phyloP scores from a whole-genome alignment of 2,888 invertebrate genomes.

The Eumacrocentrus americanus region DNA sequence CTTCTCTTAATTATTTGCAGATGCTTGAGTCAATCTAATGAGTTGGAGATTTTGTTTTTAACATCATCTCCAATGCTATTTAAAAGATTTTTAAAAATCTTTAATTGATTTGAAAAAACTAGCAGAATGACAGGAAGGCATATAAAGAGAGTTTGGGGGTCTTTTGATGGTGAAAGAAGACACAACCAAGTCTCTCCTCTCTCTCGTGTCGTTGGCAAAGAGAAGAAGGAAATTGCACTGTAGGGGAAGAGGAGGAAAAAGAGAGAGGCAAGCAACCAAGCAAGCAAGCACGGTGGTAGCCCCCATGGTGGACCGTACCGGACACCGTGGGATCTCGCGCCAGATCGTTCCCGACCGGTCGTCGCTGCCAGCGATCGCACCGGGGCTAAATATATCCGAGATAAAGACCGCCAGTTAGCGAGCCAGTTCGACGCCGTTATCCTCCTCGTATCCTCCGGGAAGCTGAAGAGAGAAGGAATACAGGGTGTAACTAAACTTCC shows the following conservation, averaged over 20 bases:
- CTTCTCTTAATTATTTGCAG: neutral
- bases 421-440: constrained; percentile 39
- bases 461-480: constrained; percentile 12
- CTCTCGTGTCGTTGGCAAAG: neutral
- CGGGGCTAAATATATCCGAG: constrained; percentile 42
- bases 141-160: too few species aligned
- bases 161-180: neutral
- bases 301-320: constrained; percentile 38
- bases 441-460: constrained; percentile 35
- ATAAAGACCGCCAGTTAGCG: constrained; percentile 42
- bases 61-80: too few species aligned
- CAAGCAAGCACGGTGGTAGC: constrained; percentile 31
- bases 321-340: constrained; percentile 41
- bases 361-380: constrained; percentile 38
- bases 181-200: neutral
- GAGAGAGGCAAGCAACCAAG: constrained; percentile 16
- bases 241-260: constrained; percentile 2
- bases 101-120: too few species aligned
- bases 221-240: neutral
- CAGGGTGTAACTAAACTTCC: neutral
- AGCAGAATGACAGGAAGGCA: too few species aligned
- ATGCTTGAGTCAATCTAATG: neutral
- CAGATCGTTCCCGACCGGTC: constrained; percentile 38
- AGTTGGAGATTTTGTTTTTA: too few species aligned
- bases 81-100: too few species aligned